These are phyloP conservation scores for Podiceps cristatus DNA, from an alignment of 2,113 vertebrate species.

Conservation along the genomic window DNA sequence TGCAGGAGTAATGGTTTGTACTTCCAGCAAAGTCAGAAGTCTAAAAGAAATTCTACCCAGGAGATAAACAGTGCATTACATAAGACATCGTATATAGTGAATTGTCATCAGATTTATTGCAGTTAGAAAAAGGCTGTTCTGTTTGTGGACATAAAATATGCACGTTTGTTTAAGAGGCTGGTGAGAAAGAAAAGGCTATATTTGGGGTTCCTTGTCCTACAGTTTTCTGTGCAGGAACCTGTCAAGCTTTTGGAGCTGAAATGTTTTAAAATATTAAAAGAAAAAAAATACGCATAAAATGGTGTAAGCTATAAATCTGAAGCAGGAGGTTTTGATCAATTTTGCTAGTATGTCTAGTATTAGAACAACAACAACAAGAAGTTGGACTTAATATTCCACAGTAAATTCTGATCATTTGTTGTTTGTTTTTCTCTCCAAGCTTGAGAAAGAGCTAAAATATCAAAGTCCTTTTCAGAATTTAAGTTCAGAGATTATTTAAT, in stretches of 20 bases:
- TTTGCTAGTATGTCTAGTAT: background rate
- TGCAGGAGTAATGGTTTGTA: background rate
- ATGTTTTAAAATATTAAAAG: background rate
- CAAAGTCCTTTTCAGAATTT: background rate
- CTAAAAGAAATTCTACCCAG: background rate
- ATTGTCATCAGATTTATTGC: background rate
- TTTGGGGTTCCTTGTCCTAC: background rate
- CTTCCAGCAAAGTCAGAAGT: background rate
- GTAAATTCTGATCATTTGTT: background rate
- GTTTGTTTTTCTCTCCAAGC: background rate
- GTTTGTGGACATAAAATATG: background rate
- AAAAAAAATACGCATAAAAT: background rate
- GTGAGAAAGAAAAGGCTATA: background rate
- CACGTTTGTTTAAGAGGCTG: background rate
- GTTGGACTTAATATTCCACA: background rate
- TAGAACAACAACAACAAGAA: background rate
- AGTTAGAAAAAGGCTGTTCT: background rate
- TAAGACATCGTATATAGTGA: constrained; percentile 9
- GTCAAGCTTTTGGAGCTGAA: background rate
- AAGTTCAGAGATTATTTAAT: constrained; percentile 18
- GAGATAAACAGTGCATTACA: constrained; percentile 9
- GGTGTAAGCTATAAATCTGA: background rate
- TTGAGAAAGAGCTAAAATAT: background rate
- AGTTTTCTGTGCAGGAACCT: background rate
- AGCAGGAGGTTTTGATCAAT: background rate